Evolutionary conservation across 37 sponge, comb jelly and placozoan species (phyloP).

Genomic region (Ianthella basta): DNA sequence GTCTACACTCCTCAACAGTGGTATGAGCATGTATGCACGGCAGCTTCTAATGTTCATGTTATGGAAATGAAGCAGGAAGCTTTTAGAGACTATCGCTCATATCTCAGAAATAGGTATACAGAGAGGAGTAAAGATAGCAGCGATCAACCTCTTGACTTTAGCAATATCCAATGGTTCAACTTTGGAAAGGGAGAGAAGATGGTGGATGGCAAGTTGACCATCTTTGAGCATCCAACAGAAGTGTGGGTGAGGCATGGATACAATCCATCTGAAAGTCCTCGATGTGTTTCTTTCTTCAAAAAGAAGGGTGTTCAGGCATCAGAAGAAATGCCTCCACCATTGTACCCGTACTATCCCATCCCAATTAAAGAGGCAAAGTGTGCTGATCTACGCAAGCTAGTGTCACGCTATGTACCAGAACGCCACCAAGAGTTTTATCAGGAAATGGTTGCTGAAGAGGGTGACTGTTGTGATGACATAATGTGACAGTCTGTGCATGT

Average conservation of each 20-base stretch:
- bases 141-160: constrained; percentile 2
- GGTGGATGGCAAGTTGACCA: not conserved
- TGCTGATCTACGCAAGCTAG: constrained; percentile 21
- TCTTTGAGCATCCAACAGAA: constrained; percentile 20
- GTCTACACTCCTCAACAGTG: constrained; percentile 11
- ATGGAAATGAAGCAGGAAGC: constrained; percentile 39
- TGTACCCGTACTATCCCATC: constrained; percentile 18
- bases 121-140: constrained; percentile 27
- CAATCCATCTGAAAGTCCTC: not conserved
- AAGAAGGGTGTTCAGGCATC: not conserved
- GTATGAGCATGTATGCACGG: not conserved
- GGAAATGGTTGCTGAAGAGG: no score
- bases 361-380: constrained; percentile 25
- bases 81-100: constrained; percentile 19
- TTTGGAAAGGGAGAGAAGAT: constrained; percentile 37
- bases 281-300: not conserved
- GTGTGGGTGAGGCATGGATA: constrained; percentile 30
- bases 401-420: constrained; percentile 11
- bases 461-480: no score
- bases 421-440: not conserved
- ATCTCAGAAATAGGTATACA: constrained; percentile 30
- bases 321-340: not conserved
- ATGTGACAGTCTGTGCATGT: not conserved
- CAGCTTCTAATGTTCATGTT: constrained; percentile 8
- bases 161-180: constrained; percentile 26